Conservation (phyloP, 2,113 vertebrate genomes). For the Crotalus helleri region DNA sequence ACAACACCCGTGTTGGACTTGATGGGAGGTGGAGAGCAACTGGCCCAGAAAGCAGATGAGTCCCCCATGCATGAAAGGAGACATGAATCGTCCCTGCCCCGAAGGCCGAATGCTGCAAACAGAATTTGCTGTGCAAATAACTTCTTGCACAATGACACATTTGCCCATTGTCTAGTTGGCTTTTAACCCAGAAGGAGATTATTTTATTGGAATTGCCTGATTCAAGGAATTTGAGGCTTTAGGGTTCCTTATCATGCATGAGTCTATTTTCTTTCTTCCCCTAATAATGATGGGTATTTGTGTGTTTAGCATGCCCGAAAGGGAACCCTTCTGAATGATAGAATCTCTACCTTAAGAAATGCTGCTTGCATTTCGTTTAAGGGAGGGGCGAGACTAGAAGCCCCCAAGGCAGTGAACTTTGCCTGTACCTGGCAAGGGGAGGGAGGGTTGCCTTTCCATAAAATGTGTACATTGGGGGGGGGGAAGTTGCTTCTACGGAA, state of each 20-base stretch:
- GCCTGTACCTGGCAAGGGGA: neutral
- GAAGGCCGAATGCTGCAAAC: neutral
- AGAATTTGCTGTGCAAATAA: neutral
- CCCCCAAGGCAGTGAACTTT: neutral
- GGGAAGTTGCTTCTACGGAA: neutral
- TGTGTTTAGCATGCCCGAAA: neutral
- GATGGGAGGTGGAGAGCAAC: neutral
- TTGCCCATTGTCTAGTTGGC: neutral
- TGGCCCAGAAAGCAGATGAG: neutral
- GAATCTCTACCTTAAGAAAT: neutral
- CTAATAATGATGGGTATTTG: too few relatives aligned
- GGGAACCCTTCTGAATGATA: neutral
- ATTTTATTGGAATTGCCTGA: neutral
- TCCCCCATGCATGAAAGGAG: neutral
- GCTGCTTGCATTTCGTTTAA: neutral
- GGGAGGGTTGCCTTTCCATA: neutral
- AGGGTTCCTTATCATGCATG: neutral
- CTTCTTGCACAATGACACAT: neutral
- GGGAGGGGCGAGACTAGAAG: neutral
- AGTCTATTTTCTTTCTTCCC: neutral
- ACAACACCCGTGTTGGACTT: neutral
- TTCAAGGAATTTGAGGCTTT: neutral
- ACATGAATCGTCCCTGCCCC: neutral
- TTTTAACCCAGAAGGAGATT: neutral
- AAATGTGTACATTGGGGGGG: neutral